Evolutionary conservation across 2,797 vertebrate species (phyloP), one percentile per base, ranked within the genome.

Genomic region (Coregonus suidteri): DNA sequence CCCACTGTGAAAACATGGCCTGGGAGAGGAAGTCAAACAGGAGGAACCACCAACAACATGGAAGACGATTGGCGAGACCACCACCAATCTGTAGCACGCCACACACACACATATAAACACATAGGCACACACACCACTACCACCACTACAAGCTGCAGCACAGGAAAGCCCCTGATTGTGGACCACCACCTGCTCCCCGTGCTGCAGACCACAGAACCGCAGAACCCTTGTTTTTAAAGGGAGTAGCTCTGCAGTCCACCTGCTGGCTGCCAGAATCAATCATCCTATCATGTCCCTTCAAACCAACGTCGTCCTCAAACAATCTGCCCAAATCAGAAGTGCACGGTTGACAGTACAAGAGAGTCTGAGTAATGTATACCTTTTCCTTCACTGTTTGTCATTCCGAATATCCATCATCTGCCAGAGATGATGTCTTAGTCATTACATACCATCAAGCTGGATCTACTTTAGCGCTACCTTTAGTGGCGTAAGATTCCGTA

Each of bases 211-310:
- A 68, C 66, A 68, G n/a, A 35, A 64, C 67, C 20, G n/a, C 67
- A 20, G 2, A 18, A 30, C 51, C 70, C 68, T 52, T 86, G 74
- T 85, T 83, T 84, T 83, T 65, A 83, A 83, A 80, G 67, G 81
- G 70, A 80, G 71, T 76, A 67, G 15, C 66, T 83, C 81, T 69
- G 79, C 72, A 54, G 65, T 84, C 82, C 82, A 87, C 83, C 84
- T 75, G 76, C 82, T 80, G 81, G 59, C 77, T 71, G 82, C 77
- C 80, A 77, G 70, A 83, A 83, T 91, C 84, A 85, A 79, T 90
- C 87, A 86, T 84, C 78, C 64, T 84, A 79, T 54, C 65, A 77
- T 80, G 47, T 54, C 51, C 62, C 52, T 85, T 82, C 78, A 20
- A 64, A 64, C 20, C 25, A 20, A 4, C 59, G 11, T 11, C 13